Evolutionary conservation across 2,888 invertebrate species (phyloP).

Genomic region (Apamea anceps): DNA sequence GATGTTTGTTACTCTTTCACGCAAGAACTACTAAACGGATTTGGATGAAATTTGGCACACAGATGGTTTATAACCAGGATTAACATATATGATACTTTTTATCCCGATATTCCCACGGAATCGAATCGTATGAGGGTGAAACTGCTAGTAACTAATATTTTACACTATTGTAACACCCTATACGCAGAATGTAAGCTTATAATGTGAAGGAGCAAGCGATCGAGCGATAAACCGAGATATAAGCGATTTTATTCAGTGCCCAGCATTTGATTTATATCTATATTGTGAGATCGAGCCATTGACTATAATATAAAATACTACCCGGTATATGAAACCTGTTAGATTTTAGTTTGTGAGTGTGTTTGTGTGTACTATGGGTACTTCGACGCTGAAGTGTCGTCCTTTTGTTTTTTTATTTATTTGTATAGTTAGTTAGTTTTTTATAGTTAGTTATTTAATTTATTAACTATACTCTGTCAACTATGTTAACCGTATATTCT

Average conservation of each 20-base stretch:
- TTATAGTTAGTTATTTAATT: too few species aligned
- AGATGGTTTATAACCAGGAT: too few species aligned
- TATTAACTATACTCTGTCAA: too few species aligned
- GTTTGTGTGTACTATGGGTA: background rate
- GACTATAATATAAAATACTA: conserved; percentile 64
- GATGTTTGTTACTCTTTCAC: too few species aligned
- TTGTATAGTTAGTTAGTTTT: background rate
- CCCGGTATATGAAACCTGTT: conserved; percentile 56
- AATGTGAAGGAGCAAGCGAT: conserved; percentile 82
- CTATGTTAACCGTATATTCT: too few species aligned
- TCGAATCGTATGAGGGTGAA: too few species aligned
- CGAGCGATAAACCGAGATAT: conserved; percentile 81
- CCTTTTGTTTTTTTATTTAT: background rate
- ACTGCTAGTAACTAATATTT: background rate
- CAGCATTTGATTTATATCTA: conserved; percentile 86
- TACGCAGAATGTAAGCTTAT: conserved; percentile 69
- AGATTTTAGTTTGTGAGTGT: conserved; percentile 37
- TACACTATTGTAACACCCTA: conserved; percentile 60
- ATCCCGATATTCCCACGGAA: too few species aligned
- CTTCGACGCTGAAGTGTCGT: background rate
- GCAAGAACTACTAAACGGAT: too few species aligned
- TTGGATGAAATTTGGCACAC: too few species aligned
- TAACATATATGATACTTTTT: too few species aligned
- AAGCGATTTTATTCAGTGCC: conserved; percentile 86
- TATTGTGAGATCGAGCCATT: conserved; percentile 79